Conservation (phyloP, 1,140 invertebrate species). For the Drosophila kepulauana region DNA sequence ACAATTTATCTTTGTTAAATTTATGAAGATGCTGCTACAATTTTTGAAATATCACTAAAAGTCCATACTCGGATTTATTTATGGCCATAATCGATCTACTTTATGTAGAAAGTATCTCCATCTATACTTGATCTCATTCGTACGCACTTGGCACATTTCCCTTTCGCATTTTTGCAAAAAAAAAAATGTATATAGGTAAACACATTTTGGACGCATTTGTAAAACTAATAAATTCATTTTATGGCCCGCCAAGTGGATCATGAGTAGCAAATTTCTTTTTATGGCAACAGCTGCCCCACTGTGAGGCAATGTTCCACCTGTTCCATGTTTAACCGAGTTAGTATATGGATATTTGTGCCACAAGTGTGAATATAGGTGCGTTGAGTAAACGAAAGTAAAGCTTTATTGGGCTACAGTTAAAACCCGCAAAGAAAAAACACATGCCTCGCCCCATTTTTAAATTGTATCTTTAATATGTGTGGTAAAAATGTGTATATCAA, state of each 20-base stretch:
- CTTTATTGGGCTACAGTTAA: conserved; percentile 4
- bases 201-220: conserved; percentile 65
- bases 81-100: not conserved
- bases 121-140: not conserved
- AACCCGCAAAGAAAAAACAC: not conserved
- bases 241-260: conserved; percentile 49
- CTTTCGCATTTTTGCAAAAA: conserved; percentile 22
- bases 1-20: conserved; percentile 38
- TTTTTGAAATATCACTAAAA: conserved; percentile 8
- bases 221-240: conserved; percentile 74
- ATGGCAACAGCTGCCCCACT: conserved; percentile 26
- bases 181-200: conserved; percentile 31
- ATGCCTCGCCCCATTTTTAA: conserved; percentile 1
- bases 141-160: conserved; percentile 23
- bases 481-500: conserved; percentile 3
- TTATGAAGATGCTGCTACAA: conserved; percentile 1
- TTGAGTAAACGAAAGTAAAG: conserved; percentile 24
- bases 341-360: not conserved
- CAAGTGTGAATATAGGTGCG: not conserved
- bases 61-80: not conserved
- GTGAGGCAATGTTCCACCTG: conserved; percentile 18
- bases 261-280: conserved; percentile 49
- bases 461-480: conserved; percentile 3
- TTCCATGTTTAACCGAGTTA: conserved; percentile 7
- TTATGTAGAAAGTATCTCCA: not conserved